Evolutionary conservation across 2,888 invertebrate species (phyloP).

Genomic region (Diaphora mendica): DNA sequence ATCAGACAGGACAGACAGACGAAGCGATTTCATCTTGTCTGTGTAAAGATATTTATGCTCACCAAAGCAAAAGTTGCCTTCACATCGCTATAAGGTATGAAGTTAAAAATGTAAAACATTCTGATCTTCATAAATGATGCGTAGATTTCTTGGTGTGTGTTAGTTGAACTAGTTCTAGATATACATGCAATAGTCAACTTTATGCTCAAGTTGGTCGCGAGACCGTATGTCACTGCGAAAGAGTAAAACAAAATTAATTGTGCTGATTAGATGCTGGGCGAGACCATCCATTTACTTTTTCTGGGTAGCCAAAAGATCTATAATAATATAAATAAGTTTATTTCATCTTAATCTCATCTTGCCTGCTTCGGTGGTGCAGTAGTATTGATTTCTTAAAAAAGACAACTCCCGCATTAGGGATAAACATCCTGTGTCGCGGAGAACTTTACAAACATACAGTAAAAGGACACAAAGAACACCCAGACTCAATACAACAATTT

Average conservation of each 20-base stretch:
- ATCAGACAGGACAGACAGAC: too few species aligned
- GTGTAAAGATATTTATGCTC: slow-evolving; percentile 1
- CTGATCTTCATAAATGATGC: slow-evolving; percentile 39
- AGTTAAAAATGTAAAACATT: slow-evolving; percentile 46
- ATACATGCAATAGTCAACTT: slow-evolving; percentile 51
- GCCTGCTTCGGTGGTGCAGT: too few species aligned
- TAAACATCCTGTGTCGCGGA: too few species aligned
- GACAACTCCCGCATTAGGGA: too few species aligned
- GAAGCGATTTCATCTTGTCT: too few species aligned
- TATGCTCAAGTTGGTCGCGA: slow-evolving; percentile 49
- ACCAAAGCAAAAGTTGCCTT: slow-evolving; percentile 47
- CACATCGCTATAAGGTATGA: slow-evolving; percentile 35
- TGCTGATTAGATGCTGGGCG: neutral
- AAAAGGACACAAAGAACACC: too few species aligned
- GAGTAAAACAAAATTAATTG: slow-evolving; percentile 1
- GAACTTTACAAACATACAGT: too few species aligned
- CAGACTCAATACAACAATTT: too few species aligned
- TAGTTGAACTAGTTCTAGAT: slow-evolving; percentile 20
- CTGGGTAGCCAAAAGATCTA: neutral
- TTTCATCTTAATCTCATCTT: neutral
- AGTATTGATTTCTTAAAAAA: too few species aligned
- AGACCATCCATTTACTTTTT: too few species aligned
- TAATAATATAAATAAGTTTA: neutral
- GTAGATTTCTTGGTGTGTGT: slow-evolving; percentile 33
- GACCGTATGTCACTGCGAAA: slow-evolving; percentile 60